Percentiles rank a stretch among this genome's conserved stretches.
phyloP scores from a whole-genome alignment of 2,113 vertebrate genomes.

The Eidolon helvum region DNA sequence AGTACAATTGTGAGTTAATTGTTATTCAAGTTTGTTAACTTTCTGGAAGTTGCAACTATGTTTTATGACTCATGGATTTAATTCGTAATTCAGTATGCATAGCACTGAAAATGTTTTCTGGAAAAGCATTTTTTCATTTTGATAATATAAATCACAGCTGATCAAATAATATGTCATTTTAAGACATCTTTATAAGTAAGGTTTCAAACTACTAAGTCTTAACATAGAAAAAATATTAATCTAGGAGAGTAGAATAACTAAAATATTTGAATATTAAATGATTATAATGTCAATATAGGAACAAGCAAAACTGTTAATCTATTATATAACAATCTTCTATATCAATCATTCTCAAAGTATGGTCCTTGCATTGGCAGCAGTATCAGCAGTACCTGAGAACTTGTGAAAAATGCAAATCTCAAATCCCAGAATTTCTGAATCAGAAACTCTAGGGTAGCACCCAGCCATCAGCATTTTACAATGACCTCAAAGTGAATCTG shows the following conservation, averaged over 20 bases:
- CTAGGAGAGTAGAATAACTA: not conserved
- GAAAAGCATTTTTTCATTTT: constrained; percentile 57
- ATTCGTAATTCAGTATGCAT: constrained; percentile 41
- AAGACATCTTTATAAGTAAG: constrained; percentile 19
- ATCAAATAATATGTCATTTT: constrained; percentile 63
- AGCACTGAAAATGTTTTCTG: constrained; percentile 56
- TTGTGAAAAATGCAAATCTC: not conserved
- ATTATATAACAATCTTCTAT: not conserved
- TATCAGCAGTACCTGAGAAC: not conserved
- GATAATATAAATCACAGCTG: constrained; percentile 46
- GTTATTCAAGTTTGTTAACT: constrained; percentile 64
- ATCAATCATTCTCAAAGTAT: not conserved
- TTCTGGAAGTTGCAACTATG: constrained; percentile 38
- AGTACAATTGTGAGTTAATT: constrained; percentile 52
- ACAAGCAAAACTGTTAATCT: not conserved
- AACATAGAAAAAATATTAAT: not conserved
- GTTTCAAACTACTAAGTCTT: not conserved
- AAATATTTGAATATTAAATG: not conserved
- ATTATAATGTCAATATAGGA: not conserved
- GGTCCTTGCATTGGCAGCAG: not conserved
- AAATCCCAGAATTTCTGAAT: not conserved
- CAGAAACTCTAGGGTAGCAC: not conserved
- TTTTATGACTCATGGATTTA: constrained; percentile 44
- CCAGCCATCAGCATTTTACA: not conserved
- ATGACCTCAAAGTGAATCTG: not conserved